Evolutionary conservation across 1,140 invertebrate species (phyloP).

Genomic region (Solenopsis invicta): DNA sequence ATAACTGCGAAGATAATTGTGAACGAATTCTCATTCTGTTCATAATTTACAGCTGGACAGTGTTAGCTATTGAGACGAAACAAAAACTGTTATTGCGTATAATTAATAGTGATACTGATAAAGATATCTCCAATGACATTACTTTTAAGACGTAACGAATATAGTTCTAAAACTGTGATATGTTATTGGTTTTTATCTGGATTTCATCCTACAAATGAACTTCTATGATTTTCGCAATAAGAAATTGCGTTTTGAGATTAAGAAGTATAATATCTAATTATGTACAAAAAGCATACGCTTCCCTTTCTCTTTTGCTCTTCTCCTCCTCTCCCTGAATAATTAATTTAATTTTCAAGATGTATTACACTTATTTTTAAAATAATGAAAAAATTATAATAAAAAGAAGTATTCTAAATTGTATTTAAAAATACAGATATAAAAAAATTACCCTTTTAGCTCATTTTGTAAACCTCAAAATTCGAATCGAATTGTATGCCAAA

Average conservation of each 20-base stretch:
- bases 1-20: no score
- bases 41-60: neutral
- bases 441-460: no score
- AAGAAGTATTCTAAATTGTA: no score
- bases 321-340: no score
- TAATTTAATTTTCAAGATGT: no score
- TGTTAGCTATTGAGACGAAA: neutral
- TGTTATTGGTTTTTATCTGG: slow-evolving; percentile 68
- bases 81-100: slow-evolving; percentile 7
- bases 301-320: no score
- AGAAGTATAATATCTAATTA: neutral
- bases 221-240: neutral
- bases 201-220: slow-evolving; percentile 10
- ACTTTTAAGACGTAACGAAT: slow-evolving; percentile 25
- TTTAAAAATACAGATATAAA: no score
- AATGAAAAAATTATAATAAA: no score
- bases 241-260: neutral
- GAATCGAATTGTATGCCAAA: no score
- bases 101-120: neutral
- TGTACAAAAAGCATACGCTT: neutral
- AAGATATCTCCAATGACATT: slow-evolving; percentile 23
- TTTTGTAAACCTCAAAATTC: no score
- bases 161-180: slow-evolving; percentile 85
- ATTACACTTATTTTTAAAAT: no score
- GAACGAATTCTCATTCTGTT: slow-evolving; percentile 26